phyloP scores from a whole-genome alignment of 2,888 invertebrate species.

The Rhopalosiphum nymphaeae region DNA sequence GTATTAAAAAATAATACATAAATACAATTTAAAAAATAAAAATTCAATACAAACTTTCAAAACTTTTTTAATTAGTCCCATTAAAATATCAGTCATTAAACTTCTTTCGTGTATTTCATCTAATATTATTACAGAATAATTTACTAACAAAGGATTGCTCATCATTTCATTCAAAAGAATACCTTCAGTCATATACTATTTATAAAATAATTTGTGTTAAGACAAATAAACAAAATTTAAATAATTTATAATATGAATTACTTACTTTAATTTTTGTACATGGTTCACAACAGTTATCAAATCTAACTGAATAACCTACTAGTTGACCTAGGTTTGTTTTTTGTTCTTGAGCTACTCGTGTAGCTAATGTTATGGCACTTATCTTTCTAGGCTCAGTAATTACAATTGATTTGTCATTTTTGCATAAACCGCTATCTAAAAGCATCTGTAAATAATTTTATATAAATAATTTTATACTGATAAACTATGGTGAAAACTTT shows the following conservation, averaged over 20 bases:
- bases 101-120: slow-evolving; percentile 98
- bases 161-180: slow-evolving; percentile 95
- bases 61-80: slow-evolving; percentile 95
- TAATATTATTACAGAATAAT: slow-evolving; percentile 88
- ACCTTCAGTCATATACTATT: slow-evolving; percentile 95
- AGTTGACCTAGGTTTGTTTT: slow-evolving; percentile 81
- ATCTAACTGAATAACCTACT: slow-evolving; percentile 85
- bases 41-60: slow-evolving; percentile 74
- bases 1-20: neutral
- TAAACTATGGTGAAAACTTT: neutral
- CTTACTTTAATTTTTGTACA: slow-evolving; percentile 81
- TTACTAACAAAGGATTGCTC: slow-evolving; percentile 89
- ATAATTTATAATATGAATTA: slow-evolving; percentile 53
- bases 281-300: slow-evolving; percentile 76
- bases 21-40: neutral
- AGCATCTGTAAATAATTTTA: slow-evolving; percentile 86
- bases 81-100: slow-evolving; percentile 90
- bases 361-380: slow-evolving; percentile 89
- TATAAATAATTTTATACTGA: slow-evolving; percentile 55
- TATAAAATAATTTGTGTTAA: slow-evolving; percentile 66
- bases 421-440: slow-evolving; percentile 86
- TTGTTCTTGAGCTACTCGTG: slow-evolving; percentile 89
- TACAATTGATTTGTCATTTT: slow-evolving; percentile 82
- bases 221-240: neutral
- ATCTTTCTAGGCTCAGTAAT: slow-evolving; percentile 94